Evolutionary conservation across 92 coral and sea anemone genomes (phyloP).

Genomic region (Parazoanthus swiftii): DNA sequence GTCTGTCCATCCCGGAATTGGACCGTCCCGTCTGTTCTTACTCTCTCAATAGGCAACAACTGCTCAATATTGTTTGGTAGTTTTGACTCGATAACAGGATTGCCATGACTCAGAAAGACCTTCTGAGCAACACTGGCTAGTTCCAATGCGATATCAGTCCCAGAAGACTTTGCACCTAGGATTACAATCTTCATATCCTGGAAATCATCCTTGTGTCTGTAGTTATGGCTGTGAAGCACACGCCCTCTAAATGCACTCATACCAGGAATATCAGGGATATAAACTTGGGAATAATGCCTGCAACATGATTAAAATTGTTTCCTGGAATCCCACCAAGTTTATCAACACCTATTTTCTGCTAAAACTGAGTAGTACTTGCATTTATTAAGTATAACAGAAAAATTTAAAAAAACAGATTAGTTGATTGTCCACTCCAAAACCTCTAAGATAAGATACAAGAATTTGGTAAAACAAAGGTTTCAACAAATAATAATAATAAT

Average conservation of each 20-base stretch:
- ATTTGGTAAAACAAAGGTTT: too few species aligned
- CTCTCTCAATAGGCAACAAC: conserved; percentile 49
- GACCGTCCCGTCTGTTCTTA: conserved; percentile 64
- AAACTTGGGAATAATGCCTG: conserved; percentile 77
- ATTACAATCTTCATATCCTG: conserved; percentile 61
- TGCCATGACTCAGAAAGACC: conserved; percentile 78
- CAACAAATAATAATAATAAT: too few species aligned
- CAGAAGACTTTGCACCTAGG: conserved; percentile 82
- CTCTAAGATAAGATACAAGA: too few species aligned
- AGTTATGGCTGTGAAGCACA: conserved; percentile 81
- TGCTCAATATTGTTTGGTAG: conserved; percentile 79
- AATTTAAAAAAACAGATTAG: too few species aligned
- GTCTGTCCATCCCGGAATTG: conserved; percentile 60
- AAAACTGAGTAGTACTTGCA: too few species aligned
- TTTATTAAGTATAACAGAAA: too few species aligned
- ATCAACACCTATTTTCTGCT: too few species aligned
- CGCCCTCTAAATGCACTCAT: conserved; percentile 73
- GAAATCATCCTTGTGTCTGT: conserved; percentile 68
- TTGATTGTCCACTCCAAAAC: too few species aligned
- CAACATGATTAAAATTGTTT: conserved; percentile 28
- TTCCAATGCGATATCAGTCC: conserved; percentile 73
- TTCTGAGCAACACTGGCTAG: conserved; percentile 58
- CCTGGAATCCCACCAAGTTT: neutral
- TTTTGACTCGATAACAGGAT: conserved; percentile 38
- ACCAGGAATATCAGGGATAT: conserved; percentile 72